Conservation (phyloP, 2,113 vertebrate species). For the Phaethon lepturus region DNA sequence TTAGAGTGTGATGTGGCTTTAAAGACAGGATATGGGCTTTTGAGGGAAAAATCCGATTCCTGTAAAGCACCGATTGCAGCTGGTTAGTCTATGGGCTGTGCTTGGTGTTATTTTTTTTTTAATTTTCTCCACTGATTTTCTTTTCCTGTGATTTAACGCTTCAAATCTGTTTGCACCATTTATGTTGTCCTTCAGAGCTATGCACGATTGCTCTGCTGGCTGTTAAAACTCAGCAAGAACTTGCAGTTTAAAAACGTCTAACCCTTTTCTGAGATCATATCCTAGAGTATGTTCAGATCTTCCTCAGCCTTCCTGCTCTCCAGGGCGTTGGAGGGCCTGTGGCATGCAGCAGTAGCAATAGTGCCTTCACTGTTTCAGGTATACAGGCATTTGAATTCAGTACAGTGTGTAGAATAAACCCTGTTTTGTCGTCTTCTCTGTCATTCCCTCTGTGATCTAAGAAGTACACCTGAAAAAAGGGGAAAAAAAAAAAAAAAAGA, state of each 20-base stretch:
- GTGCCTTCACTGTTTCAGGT: not conserved
- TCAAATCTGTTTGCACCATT: not conserved
- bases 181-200: not conserved
- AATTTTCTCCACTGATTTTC: not conserved
- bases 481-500: not conserved
- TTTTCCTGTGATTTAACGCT: not conserved
- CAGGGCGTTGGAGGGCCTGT: not conserved
- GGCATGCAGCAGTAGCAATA: not conserved
- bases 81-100: not conserved
- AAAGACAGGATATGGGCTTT: not conserved
- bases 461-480: not conserved
- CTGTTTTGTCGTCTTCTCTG: not conserved
- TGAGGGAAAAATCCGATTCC: not conserved
- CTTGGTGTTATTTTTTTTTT: not conserved
- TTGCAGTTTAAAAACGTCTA: not conserved
- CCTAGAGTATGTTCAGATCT: not conserved
- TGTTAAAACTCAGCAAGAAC: not conserved
- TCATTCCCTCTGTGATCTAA: not conserved
- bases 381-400: not conserved
- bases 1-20: not conserved
- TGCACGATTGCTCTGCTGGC: not conserved
- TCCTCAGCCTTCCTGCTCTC: not conserved
- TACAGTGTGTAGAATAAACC: not conserved
- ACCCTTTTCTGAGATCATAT: not conserved
- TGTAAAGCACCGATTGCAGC: not conserved